phyloP scores from a whole-genome alignment of 2,888 invertebrate species.

The Prosopocoilus inquinatus region DNA sequence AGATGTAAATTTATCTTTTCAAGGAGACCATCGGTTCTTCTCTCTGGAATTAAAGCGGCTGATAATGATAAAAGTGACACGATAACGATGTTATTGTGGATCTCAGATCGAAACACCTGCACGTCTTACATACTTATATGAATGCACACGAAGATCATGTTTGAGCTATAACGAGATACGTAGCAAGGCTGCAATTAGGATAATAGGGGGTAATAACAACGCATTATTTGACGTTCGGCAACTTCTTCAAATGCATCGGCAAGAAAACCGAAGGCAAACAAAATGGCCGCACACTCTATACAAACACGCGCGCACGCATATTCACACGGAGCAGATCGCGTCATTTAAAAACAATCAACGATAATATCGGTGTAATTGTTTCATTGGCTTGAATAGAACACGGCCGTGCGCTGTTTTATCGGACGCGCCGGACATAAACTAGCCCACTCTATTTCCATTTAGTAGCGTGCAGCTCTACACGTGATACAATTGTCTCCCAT shows the following conservation, averaged over 20 bases:
- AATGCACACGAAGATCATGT: conserved; percentile 4
- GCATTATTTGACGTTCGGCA: conserved; percentile 7
- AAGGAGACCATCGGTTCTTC: no score
- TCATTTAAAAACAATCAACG: conserved; percentile 43
- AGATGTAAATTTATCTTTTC: no score
- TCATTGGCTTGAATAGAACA: conserved; percentile 43
- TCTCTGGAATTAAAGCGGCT: no score
- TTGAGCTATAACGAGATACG: conserved; percentile 11
- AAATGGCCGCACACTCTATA: background rate
- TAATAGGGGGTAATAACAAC: conserved; percentile 8
- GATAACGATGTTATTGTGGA: conserved; percentile 1
- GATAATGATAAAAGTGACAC: background rate
- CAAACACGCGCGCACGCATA: conserved; percentile 1
- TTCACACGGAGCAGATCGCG: conserved; percentile 4
- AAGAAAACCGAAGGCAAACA: background rate
- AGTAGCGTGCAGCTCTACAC: conserved; percentile 44
- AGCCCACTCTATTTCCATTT: conserved; percentile 42
- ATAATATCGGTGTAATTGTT: conserved; percentile 47
- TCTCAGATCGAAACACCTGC: background rate
- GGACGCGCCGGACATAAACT: conserved; percentile 36
- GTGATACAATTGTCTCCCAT: conserved; percentile 47
- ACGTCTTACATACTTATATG: background rate
- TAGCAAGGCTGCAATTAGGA: conserved; percentile 9
- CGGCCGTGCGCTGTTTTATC: conserved; percentile 38
- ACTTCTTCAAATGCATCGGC: conserved; percentile 3